Conservation (phyloP, 2,797 vertebrate genomes). For the Thaleichthys pacificus region DNA sequence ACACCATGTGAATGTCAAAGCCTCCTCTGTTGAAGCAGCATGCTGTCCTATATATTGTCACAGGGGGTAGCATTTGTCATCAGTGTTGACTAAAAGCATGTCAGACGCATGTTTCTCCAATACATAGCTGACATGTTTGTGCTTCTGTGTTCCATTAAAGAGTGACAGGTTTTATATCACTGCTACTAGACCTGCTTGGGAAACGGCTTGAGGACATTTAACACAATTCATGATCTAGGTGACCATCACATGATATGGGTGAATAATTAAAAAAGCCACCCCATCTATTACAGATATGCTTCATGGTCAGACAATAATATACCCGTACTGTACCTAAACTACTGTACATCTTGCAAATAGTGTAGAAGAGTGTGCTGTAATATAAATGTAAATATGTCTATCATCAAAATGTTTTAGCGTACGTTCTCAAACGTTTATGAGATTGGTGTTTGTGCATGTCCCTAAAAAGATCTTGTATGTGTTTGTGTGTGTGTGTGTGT, state of each 20-base stretch:
- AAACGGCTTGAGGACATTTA: neutral
- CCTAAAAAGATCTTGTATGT: neutral
- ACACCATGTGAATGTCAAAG: neutral
- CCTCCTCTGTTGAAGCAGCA: neutral
- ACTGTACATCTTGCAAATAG: neutral
- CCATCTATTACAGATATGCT: no score
- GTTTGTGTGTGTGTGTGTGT: conserved; percentile 18
- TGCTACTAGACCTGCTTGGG: neutral
- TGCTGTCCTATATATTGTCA: conserved; percentile 9
- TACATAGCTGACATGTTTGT: conserved; percentile 19
- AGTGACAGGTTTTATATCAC: neutral
- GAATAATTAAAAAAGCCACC: neutral
- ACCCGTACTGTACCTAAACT: no score
- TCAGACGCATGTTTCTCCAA: conserved; percentile 1
- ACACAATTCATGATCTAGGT: conserved; percentile 1
- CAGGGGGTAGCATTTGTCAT: conserved; percentile 14
- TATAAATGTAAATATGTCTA: neutral
- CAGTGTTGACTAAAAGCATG: conserved; percentile 11
- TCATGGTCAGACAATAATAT: no score
- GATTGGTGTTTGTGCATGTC: neutral
- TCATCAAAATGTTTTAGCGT: neutral
- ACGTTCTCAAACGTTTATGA: neutral
- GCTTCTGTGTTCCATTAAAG: neutral
- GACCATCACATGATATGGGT: neutral
- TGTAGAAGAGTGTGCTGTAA: neutral